A percentile compares a stretch with the other conserved stretches of the same genome.
These are phyloP conservation scores for Drosophila ananassae DNA, from an alignment of 1,140 invertebrate species.

Conservation along the genomic window DNA sequence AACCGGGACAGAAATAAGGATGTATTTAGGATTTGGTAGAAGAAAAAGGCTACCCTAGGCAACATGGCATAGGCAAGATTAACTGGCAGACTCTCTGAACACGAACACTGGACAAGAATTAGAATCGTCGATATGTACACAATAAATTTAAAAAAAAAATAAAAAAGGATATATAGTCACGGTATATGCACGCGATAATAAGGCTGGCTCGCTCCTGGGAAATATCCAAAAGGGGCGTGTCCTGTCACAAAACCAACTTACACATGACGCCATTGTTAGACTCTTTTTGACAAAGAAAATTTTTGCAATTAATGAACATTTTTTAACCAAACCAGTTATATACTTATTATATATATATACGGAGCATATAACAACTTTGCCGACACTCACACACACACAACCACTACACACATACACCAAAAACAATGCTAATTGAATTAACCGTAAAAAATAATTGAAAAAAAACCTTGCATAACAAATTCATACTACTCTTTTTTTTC, in stretches of 20 bases:
- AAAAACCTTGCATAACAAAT: constrained; percentile 84
- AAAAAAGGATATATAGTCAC: constrained; percentile 44
- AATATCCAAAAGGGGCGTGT: constrained; percentile 23
- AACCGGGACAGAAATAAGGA: constrained; percentile 61
- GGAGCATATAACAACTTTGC: constrained; percentile 57
- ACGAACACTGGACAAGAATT: constrained; percentile 25
- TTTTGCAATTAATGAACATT: constrained; percentile 67
- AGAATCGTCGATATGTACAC: constrained; percentile 16
- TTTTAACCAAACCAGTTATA: constrained; percentile 51
- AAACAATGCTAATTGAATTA: constrained; percentile 73
- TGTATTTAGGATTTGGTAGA: background rate
- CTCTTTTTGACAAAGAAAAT: constrained; percentile 59
- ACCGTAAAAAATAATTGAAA: constrained; percentile 79
- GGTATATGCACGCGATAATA: constrained; percentile 72
- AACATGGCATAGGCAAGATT: constrained; percentile 18
- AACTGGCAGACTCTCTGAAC: constrained; percentile 43
- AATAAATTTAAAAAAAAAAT: background rate
- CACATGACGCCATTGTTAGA: constrained; percentile 60
- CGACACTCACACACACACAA: constrained; percentile 16
- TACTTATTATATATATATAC: constrained; percentile 39
- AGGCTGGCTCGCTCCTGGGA: constrained; percentile 25
- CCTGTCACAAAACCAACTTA: constrained; percentile 1
- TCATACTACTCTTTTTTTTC: constrained; percentile 79
- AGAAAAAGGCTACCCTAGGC: background rate
- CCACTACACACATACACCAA: constrained; percentile 27